Evolutionary conservation across 2,888 invertebrate species (phyloP).

Genomic region (Erebia ligea): DNA sequence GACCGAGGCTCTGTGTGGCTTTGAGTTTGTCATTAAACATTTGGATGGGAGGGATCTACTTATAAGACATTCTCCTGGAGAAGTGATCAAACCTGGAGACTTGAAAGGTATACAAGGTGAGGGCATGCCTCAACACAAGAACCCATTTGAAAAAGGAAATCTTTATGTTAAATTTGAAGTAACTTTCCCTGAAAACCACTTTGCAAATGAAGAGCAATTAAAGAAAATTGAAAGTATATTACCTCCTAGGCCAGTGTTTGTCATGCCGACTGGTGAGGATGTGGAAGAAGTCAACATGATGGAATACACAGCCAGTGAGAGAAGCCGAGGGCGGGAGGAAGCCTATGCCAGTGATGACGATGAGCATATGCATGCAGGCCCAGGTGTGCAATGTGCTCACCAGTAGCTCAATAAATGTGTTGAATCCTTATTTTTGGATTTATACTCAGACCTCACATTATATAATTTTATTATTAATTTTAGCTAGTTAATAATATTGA

Average conservation of each 20-base stretch:
- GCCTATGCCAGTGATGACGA: constrained; percentile 88
- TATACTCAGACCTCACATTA: constrained; percentile 72
- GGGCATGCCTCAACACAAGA: constrained; percentile 95
- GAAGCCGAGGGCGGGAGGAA: constrained; percentile 83
- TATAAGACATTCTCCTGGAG: constrained; percentile 90
- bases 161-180: constrained; percentile 94
- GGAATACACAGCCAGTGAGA: constrained; percentile 87
- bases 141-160: constrained; percentile 94
- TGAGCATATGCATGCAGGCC: constrained; percentile 81
- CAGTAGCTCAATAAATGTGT: constrained; percentile 84
- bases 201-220: constrained; percentile 86
- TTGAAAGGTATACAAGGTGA: constrained; percentile 91
- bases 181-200: constrained; percentile 92
- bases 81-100: constrained; percentile 92
- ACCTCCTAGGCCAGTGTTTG: constrained; percentile 87
- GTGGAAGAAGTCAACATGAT: constrained; percentile 93
- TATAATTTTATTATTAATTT: constrained; percentile 61
- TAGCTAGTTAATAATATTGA: constrained; percentile 71
- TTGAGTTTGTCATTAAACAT: constrained; percentile 92
- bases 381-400: constrained; percentile 91
- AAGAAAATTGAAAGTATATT: constrained; percentile 89
- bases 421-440: constrained; percentile 52
- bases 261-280: constrained; percentile 89
- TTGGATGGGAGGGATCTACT: constrained; percentile 94
- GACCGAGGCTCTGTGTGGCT: constrained; percentile 96